Percentiles rank a stretch among this genome's conserved stretches.
phyloP scores from a whole-genome alignment of 2,113 vertebrate genomes.

The Labeo rohita region DNA sequence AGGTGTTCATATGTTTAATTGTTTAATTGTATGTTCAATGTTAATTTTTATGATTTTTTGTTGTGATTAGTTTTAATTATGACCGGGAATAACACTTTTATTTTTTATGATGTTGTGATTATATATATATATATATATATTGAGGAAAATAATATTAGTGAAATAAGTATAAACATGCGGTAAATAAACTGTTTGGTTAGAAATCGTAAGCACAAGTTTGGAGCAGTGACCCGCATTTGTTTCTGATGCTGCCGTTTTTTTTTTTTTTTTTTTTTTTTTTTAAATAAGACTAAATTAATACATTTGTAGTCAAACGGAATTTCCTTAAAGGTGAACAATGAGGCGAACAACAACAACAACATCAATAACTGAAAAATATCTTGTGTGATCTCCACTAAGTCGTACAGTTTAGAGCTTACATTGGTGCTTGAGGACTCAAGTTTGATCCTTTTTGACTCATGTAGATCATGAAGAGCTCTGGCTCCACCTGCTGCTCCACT shows the following conservation, averaged over 20 bases:
- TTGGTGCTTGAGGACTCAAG: not conserved
- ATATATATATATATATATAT: no score
- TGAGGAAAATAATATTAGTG: not conserved
- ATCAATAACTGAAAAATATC: not conserved
- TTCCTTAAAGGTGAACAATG: not conserved
- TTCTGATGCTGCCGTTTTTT: not conserved
- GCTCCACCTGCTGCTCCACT: conserved; percentile 13
- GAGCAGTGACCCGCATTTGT: not conserved
- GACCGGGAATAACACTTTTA: not conserved
- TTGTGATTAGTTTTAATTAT: no score
- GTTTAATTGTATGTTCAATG: no score
- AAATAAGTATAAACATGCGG: not conserved
- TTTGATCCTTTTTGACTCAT: not conserved
- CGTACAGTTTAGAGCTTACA: no score
- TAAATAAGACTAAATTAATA: not conserved
- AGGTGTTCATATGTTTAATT: no score
- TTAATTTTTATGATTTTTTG: no score
- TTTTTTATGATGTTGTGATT: not conserved
- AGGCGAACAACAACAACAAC: no score
- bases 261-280: not conserved
- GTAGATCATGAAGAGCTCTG: not conserved
- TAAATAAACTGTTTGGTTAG: not conserved
- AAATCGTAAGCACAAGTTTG: not conserved
- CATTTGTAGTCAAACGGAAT: not conserved
- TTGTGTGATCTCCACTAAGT: not conserved